Evolutionary conservation across 2,888 invertebrate genomes (phyloP).

Genomic region (Drosophila hamatofila): DNA sequence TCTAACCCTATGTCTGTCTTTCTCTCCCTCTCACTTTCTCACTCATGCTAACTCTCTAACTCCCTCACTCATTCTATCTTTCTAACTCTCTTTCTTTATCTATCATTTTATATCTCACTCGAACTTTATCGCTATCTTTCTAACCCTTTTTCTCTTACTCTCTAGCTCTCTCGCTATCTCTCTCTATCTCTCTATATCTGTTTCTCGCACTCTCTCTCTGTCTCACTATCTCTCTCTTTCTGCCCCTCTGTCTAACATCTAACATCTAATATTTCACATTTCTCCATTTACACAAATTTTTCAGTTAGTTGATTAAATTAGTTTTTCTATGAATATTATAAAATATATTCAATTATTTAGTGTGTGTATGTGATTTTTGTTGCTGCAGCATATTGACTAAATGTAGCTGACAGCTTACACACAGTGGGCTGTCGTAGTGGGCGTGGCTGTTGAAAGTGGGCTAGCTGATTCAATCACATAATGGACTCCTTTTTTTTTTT

Average conservation of each 20-base stretch:
- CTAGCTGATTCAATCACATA: conserved; percentile 29
- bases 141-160: background rate
- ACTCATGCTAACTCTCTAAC: background rate
- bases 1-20: too few species aligned
- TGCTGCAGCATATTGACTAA: conserved; percentile 15
- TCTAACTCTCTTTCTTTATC: background rate
- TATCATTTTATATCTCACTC: too few species aligned
- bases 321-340: background rate
- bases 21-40: background rate
- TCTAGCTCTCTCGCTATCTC: background rate
- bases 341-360: conserved; percentile 6
- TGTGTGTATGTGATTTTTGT: background rate
- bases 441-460: background rate
- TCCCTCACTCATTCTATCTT: background rate
- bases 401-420: conserved; percentile 4
- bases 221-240: background rate
- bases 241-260: background rate
- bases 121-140: background rate
- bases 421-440: background rate
- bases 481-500: conserved; percentile 2
- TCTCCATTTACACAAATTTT: background rate
- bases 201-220: background rate
- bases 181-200: background rate
- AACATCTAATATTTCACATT: background rate
- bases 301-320: conserved; percentile 12